Percentiles rank a stretch among this genome's conserved stretches.
phyloP scores from a whole-genome alignment of 1,140 invertebrate species.

The Homalodisca vitripennis region DNA sequence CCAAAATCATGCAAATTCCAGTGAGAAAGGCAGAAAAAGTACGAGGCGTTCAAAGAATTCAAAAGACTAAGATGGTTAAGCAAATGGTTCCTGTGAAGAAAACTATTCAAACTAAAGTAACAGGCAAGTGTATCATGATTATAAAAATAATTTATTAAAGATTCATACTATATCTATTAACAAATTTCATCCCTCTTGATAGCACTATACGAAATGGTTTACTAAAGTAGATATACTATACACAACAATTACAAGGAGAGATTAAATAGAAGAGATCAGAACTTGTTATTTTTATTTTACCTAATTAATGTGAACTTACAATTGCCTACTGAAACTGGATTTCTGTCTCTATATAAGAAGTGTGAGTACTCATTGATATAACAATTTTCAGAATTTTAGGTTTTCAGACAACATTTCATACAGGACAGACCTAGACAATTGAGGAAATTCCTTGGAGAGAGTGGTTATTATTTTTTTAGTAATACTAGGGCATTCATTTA shows the following conservation, averaged over 20 bases:
- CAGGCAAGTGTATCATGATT: slow-evolving; percentile 32
- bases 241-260: not conserved
- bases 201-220: not conserved
- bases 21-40: slow-evolving; percentile 82
- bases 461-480: no score
- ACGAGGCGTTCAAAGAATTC: slow-evolving; percentile 77
- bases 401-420: no score
- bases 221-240: not conserved
- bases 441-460: no score
- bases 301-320: no score
- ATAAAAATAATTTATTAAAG: not conserved
- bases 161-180: not conserved
- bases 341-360: no score
- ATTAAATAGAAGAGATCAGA: no score
- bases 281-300: no score
- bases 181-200: not conserved
- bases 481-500: no score
- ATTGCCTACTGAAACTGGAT: no score
- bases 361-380: no score
- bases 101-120: slow-evolving; percentile 43
- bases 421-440: no score
- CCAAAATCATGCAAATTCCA: slow-evolving; percentile 79
- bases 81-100: slow-evolving; percentile 75
- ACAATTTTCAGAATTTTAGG: no score
- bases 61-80: slow-evolving; percentile 85